Evolutionary conservation across 2,113 vertebrate genomes (phyloP).

Genomic region (Sorex fumeus): DNA sequence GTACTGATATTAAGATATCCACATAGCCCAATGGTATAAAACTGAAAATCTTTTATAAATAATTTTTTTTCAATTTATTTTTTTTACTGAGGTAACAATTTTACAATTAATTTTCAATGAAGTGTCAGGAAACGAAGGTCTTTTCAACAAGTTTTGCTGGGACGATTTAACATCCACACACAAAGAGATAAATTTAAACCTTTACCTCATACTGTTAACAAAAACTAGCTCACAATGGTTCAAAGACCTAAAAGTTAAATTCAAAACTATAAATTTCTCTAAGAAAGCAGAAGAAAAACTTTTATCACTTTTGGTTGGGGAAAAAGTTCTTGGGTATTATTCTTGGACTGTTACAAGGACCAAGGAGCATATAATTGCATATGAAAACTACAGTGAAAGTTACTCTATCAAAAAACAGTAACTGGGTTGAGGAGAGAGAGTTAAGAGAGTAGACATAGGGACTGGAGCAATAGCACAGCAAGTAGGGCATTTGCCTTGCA

Average conservation of each 20-base stretch:
- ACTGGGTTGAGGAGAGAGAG: no score
- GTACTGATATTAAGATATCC: neutral
- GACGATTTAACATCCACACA: neutral
- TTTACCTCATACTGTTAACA: neutral
- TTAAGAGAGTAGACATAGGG: no score
- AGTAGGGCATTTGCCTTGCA: no score
- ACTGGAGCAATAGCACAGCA: no score
- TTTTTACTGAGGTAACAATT: neutral
- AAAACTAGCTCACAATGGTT: slow-evolving; percentile 7
- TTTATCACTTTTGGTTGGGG: neutral
- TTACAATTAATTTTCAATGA: neutral
- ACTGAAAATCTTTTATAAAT: neutral
- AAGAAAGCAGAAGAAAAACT: neutral
- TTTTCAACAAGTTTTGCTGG: slow-evolving; percentile 20
- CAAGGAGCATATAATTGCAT: no score
- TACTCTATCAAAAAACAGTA: no score
- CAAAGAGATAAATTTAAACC: slow-evolving; percentile 28
- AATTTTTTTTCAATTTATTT: neutral
- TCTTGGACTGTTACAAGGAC: neutral
- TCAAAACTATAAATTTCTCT: no score
- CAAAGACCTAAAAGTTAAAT: neutral
- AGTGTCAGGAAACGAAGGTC: neutral
- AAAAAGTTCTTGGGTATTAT: neutral
- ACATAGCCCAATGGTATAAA: neutral
- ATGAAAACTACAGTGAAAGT: no score